phyloP scores from a whole-genome alignment of 2,113 vertebrate species.

The Zootoca vivipara region DNA sequence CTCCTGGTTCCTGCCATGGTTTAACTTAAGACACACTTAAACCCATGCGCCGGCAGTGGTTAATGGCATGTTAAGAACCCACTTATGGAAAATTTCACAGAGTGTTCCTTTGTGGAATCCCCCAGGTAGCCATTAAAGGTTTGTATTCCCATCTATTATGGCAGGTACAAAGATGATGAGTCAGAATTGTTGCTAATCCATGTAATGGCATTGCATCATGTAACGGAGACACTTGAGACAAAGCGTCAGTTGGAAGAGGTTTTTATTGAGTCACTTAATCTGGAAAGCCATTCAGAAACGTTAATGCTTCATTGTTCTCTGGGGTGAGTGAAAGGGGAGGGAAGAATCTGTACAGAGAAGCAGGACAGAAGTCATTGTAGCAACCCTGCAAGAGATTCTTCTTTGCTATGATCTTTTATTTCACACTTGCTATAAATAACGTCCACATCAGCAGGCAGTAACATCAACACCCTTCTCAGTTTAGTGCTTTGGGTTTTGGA shows the following conservation, averaged over 20 bases:
- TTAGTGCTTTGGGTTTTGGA: not conserved
- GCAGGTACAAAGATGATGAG: conserved; percentile 54
- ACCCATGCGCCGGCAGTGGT: not conserved
- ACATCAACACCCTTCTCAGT: not conserved
- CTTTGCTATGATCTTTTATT: not conserved
- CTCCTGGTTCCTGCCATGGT: not conserved
- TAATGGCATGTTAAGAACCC: conserved; percentile 49
- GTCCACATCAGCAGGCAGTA: not conserved
- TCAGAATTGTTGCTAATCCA: conserved; percentile 54
- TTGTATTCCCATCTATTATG: conserved; percentile 39
- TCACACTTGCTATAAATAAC: not conserved
- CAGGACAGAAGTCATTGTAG: conserved; percentile 32
- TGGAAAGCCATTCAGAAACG: conserved; percentile 31
- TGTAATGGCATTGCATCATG: conserved; percentile 50
- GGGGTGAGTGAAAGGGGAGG: conserved; percentile 9
- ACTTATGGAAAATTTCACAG: conserved; percentile 26
- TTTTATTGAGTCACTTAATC: conserved; percentile 38
- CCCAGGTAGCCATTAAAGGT: conserved; percentile 29
- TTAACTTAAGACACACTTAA: not conserved
- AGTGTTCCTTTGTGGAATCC: conserved; percentile 30
- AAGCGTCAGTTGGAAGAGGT: conserved; percentile 11
- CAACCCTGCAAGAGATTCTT: not conserved
- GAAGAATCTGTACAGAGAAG: conserved; percentile 7
- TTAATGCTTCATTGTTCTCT: conserved; percentile 26
- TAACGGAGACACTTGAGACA: conserved; percentile 19